Conservation (phyloP, 2,113 vertebrate genomes). For the Chlorodrepanis virens region DNA sequence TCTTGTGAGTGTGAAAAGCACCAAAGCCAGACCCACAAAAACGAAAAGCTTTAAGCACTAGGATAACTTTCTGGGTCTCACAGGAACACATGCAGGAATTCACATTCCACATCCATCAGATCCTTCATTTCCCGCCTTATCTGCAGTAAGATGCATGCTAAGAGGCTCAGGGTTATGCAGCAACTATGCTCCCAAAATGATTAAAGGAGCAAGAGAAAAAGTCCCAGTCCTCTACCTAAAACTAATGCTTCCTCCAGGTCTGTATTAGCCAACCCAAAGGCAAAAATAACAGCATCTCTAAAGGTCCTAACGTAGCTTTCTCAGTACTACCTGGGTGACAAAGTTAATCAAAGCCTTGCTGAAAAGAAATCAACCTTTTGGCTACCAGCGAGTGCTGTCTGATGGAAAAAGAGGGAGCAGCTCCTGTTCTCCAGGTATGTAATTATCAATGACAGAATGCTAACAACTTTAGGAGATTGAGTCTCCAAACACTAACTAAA, state of each 20-base stretch:
- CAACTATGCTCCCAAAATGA: neutral
- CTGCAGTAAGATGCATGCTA: neutral
- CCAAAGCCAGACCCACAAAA: neutral
- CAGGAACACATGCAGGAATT: neutral
- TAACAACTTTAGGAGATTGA: neutral
- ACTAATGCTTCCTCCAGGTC: neutral
- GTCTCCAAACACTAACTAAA: neutral
- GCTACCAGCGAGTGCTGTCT: neutral
- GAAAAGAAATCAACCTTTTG: neutral
- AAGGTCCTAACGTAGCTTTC: neutral
- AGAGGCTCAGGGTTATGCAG: neutral
- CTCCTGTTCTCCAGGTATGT: neutral
- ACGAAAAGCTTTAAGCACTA: neutral
- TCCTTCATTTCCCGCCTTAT: neutral
- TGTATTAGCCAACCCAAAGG: neutral
- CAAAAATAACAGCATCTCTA: neutral
- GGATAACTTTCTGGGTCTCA: neutral
- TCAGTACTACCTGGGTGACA: neutral
- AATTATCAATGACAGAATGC: neutral
- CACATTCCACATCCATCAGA: neutral
- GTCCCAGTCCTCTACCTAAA: neutral
- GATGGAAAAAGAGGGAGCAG: neutral
- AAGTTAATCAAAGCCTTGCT: neutral
- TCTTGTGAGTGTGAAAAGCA: neutral
- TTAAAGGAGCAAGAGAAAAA: neutral